Base-by-base conservation (phyloP, 2,113 vertebrate species). In the Austrofundulus limnaeus region DNA sequence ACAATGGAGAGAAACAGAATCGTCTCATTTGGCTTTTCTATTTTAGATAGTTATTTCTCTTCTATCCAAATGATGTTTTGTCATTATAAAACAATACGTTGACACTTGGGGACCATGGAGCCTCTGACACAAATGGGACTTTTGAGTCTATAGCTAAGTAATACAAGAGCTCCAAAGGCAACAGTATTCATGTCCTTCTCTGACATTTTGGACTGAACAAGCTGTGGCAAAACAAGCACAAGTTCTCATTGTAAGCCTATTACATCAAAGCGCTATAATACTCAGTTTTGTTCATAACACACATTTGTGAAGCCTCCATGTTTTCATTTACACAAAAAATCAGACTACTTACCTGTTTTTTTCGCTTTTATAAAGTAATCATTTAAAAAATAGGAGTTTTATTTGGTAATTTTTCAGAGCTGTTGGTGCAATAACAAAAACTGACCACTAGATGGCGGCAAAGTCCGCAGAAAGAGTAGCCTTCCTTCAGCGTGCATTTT, bases 401-500 rank as follows among this genome's bases (percentile, higher is more conserved):
- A 7, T 19, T 46, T 4, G 13, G 19, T 4, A 16, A 49, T 14
- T 49, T 23, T 24, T 9, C 1, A 16, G 19, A 21, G 37, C 16
- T 1, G 4, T 75, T 1, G 5, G 5, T 78, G 31, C 51, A 65
- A 20, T 4, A 8, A n/a, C 61, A 70, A 16, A 0, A n/a, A 21
- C 10, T 1, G 0, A 0, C 50, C 87, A 82, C 79, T 66, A 85
- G 88, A 84, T 72, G 20, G 79, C 61, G 73, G 51, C 79, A 85
- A 43, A 84, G 79, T 69, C 82, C 77, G 71, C 6, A 23, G 1
- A 43, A 66, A 23, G 38, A 21, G 41, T 24, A 16, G 8, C 28
- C 4, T 11, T 31, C 31, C 11, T 19, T 10, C 5, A 11, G 31
- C 9, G 1, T 16, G 3, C n/a, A n/a, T n/a, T 20, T 15, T 21